Conservation (phyloP, 37 sponge, comb jelly and placozoan genomes). For the Aplysina aerophoba region DNA sequence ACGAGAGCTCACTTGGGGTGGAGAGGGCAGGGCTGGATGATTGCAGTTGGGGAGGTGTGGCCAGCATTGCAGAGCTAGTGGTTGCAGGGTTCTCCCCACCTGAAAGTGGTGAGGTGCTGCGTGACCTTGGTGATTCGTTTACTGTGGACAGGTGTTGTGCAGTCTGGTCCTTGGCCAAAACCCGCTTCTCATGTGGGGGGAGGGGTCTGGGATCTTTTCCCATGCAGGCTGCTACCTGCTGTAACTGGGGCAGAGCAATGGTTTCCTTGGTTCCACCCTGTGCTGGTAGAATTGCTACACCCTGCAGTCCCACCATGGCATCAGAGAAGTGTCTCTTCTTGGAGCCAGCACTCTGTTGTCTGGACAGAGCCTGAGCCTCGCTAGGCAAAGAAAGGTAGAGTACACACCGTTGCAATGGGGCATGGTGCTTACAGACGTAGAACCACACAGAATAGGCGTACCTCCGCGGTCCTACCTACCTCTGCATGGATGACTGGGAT, state of each 20-base stretch:
- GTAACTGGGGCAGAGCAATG: too few relatives aligned
- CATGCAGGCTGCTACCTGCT: too few relatives aligned
- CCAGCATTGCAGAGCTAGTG: too few relatives aligned
- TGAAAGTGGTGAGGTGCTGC: not conserved
- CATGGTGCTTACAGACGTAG: too few relatives aligned
- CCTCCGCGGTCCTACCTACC: not conserved
- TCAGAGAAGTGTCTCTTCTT: too few relatives aligned
- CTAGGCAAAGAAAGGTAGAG: too few relatives aligned
- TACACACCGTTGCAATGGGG: too few relatives aligned
- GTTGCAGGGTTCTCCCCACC: not conserved
- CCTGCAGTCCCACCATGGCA: not conserved
- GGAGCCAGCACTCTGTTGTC: too few relatives aligned
- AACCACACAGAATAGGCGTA: not conserved
- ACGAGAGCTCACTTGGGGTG: not conserved
- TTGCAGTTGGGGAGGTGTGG: not conserved
- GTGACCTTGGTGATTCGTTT: not conserved
- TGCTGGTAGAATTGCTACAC: not conserved
- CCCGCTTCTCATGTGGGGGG: too few relatives aligned
- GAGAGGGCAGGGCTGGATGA: constrained; percentile 13
- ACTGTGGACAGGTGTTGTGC: constrained; percentile 7
- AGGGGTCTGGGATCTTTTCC: too few relatives aligned
- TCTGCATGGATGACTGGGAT: not conserved
- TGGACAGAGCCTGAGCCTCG: too few relatives aligned
- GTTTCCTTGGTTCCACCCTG: not conserved
- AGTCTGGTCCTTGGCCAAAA: too few relatives aligned